Base-by-base conservation (phyloP, 2,888 invertebrate genomes). In the Imbricaverruca yamaguchii region DNA sequence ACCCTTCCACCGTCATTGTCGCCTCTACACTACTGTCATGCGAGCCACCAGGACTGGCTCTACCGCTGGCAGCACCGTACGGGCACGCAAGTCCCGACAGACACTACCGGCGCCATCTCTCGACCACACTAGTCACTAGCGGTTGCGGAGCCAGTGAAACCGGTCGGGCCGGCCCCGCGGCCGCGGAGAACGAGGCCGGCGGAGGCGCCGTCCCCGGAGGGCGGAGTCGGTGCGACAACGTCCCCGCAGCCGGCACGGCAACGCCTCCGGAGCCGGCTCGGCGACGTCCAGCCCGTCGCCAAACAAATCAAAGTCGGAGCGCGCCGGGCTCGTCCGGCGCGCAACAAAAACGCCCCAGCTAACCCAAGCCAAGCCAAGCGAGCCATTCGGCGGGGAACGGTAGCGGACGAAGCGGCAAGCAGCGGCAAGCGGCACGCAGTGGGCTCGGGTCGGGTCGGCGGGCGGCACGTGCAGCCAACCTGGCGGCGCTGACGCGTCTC, bases 391-490 rank as follows among this genome's bases (percentile, higher is more conserved):
- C 57, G 57, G 84, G 81, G 82, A 84, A 84, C 23, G 84, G 84
- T 1, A 84, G 84, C n/a, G 84, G 84, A 53, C 82, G 84, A 82
- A 84, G 84, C 74, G 83, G 84, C 18, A 56, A 82, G 83, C 82
- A 39, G 39, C 39, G 82, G 81, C 84, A 84, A 84, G n/a, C 81
- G 83, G 87, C 82, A 89, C 88, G 83, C 88, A 89, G 69, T 88
- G 89, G 82, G 88, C 88, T 86, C 86, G 84, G 87, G 85, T 80
- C 85, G 83, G 78, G 82, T 88, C 87, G 81, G 88, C 88, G 82
- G 88, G 87, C 81, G 82, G 85, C 80, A 86, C 81, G 80, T 84
- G 83, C 82, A 80, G 25, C 80, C 81, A 59, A 81, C 81, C 81
- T 82, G 82, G 56, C 78, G 81, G 82, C 82, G 83, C 81, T 82